A percentile compares a stretch with the other conserved stretches of the same genome.
phyloP scores from a whole-genome alignment of 2,113 vertebrate genomes.

The Scatophagus argus region DNA sequence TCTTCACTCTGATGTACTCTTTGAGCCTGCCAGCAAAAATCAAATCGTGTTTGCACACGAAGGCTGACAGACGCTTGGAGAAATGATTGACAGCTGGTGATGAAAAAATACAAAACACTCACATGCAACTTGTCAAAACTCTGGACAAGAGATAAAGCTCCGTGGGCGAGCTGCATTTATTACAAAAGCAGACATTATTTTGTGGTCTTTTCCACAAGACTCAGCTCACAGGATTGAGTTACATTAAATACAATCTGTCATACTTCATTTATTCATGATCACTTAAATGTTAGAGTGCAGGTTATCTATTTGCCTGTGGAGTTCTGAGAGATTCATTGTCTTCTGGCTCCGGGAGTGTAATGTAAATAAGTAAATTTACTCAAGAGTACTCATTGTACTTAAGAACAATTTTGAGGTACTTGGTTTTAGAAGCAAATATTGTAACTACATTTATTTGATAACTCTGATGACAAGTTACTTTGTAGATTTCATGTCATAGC shows the following conservation, averaged over 20 bases:
- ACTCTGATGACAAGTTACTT: no score
- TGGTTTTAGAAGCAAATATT: no score
- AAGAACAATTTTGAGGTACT: no score
- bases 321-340: neutral
- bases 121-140: slow-evolving; percentile 17
- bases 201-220: neutral
- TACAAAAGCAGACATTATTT: neutral
- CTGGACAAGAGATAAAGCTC: neutral
- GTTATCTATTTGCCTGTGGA: neutral
- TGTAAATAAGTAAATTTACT: no score
- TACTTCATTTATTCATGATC: neutral
- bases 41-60: neutral
- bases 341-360: slow-evolving; percentile 19
- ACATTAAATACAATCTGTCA: neutral
- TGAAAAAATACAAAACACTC: neutral
- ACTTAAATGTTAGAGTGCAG: neutral
- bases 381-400: no score
- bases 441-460: no score
- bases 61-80: slow-evolving; percentile 6
- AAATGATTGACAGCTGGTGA: slow-evolving; percentile 22
- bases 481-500: no score
- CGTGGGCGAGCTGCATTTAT: neutral
- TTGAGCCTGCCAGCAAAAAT: neutral
- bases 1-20: neutral
- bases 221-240: neutral